Conservation (phyloP, 2,797 vertebrate genomes). For the Gadopsis marmoratus region DNA sequence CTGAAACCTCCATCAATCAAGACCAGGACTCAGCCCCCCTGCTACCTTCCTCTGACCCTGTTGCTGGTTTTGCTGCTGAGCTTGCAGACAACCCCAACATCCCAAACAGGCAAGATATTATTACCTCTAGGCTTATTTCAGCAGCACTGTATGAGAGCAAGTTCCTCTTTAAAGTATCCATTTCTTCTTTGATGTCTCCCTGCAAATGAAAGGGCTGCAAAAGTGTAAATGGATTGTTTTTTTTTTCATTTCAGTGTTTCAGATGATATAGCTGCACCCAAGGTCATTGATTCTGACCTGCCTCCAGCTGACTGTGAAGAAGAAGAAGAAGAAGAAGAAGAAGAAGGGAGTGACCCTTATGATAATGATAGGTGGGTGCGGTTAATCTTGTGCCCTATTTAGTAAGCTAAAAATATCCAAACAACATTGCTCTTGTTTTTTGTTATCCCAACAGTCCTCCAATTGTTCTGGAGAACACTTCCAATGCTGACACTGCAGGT, state of each 20-base stretch:
- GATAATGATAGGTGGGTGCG: conserved; percentile 58
- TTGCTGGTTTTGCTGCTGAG: conserved; percentile 29
- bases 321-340: conserved; percentile 35
- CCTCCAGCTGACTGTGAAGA: conserved; percentile 66
- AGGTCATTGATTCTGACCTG: conserved; percentile 46
- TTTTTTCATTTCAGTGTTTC: conserved; percentile 49
- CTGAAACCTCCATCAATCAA: conserved; percentile 37
- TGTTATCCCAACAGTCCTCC: conserved; percentile 68
- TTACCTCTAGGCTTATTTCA: background rate
- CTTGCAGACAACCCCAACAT: conserved; percentile 38
- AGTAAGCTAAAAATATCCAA: background rate
- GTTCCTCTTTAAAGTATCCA: background rate
- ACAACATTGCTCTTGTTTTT: background rate
- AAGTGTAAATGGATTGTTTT: background rate
- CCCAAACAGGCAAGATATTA: conserved; percentile 49
- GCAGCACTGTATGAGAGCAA: background rate
- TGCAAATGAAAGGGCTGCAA: background rate
- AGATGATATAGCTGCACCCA: conserved; percentile 38
- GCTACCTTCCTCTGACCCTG: conserved; percentile 32
- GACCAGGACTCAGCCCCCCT: conserved; percentile 39
- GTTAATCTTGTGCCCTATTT: background rate
- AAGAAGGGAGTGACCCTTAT: conserved; percentile 66
- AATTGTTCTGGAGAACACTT: conserved; percentile 79
- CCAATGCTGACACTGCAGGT: conserved; percentile 74
- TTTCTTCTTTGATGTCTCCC: no score